Conservation (phyloP, 2,113 vertebrate species). For the Cynocephalus volans region DNA sequence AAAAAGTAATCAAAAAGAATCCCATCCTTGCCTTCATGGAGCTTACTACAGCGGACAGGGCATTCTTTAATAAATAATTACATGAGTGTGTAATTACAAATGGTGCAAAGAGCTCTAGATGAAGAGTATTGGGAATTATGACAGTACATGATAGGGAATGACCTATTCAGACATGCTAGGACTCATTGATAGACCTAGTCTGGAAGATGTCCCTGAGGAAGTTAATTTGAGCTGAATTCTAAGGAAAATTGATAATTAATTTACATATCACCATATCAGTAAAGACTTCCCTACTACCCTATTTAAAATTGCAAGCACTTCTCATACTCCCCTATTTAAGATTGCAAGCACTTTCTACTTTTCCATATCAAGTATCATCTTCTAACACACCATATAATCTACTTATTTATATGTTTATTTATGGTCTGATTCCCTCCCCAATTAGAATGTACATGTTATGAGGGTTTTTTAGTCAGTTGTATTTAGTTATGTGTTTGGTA, state of each 20-base stretch:
- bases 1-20: neutral
- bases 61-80: constrained; percentile 5
- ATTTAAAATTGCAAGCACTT: neutral
- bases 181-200: neutral
- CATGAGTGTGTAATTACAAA: neutral
- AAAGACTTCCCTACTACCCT: neutral
- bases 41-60: neutral
- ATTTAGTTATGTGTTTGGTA: neutral
- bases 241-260: neutral
- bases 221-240: neutral
- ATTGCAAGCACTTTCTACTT: neutral
- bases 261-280: neutral
- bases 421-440: neutral
- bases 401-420: constrained; percentile 24
- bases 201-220: neutral
- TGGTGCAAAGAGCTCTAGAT: neutral
- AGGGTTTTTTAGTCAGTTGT: neutral
- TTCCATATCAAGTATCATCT: neutral
- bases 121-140: neutral
- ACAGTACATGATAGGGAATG: neutral
- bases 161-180: neutral
- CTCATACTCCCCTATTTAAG: neutral
- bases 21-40: neutral
- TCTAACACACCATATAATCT: neutral
- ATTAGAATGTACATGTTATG: neutral